Percentiles rank a stretch among this genome's conserved stretches.
Evolutionary conservation across 1,140 invertebrate species (phyloP).

Genomic region (Caenorhabditis tropicalis): DNA sequence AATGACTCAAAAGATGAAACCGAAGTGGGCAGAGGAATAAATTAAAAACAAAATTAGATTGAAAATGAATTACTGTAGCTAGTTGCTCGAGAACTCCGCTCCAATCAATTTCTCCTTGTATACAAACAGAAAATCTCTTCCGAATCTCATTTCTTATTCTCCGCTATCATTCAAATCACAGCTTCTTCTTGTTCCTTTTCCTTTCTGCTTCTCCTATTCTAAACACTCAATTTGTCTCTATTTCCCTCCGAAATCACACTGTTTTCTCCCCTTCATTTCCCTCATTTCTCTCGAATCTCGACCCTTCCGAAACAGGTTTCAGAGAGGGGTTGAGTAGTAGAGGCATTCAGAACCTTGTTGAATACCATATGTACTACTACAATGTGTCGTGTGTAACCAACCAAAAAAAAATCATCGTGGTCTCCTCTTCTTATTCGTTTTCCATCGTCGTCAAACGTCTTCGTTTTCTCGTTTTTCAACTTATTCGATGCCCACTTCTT

Average conservation of each 20-base stretch:
- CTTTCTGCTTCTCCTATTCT: background rate
- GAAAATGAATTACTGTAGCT: no score
- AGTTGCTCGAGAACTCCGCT: no score
- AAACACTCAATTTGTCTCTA: background rate
- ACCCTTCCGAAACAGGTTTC: conserved; percentile 12
- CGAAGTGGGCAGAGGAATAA: no score
- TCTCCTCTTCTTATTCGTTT: background rate
- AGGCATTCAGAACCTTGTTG: background rate
- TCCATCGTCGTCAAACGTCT: background rate
- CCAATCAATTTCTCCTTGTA: no score
- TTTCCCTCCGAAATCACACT: no score
- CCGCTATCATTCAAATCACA: no score
- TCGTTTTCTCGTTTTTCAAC: background rate
- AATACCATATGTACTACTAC: conserved; percentile 32
- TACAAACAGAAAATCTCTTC: no score
- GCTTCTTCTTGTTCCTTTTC: background rate
- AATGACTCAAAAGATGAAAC: no score
- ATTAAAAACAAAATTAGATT: no score
- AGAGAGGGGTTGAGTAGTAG: background rate
- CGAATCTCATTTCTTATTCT: no score
- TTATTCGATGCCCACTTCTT: background rate
- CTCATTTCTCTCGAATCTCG: background rate
- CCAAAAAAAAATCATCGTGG: background rate
- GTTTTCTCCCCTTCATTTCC: background rate
- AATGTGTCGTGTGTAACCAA: background rate